Conservation (phyloP, 2,113 vertebrate genomes). For the Notothenia rossii region DNA sequence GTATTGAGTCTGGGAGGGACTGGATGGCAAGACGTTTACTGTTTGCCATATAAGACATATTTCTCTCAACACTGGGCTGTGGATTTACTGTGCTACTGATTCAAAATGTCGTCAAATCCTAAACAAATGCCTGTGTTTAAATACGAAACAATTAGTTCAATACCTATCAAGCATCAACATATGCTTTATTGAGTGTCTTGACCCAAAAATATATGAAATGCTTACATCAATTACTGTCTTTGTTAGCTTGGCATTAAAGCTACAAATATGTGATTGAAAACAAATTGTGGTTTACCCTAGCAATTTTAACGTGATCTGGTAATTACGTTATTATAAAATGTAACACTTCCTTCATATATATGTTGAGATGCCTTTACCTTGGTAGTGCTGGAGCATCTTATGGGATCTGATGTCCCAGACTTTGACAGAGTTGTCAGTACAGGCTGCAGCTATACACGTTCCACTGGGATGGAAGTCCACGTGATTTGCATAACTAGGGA, state of each 20-base stretch:
- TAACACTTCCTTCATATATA: not conserved
- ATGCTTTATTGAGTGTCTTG: not conserved
- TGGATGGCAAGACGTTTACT: not conserved
- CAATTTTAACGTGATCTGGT: not conserved
- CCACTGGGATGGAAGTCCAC: slow-evolving; percentile 96
- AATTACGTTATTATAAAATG: not conserved
- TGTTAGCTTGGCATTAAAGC: not conserved
- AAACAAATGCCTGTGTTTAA: not conserved
- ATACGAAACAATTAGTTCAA: not conserved
- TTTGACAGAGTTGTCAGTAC: slow-evolving; percentile 94
- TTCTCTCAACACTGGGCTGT: not conserved
- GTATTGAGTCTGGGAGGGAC: not conserved
- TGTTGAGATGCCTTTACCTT: slow-evolving; percentile 81
- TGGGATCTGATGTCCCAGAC: slow-evolving; percentile 95
- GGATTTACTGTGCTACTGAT: not conserved
- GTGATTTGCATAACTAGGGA: slow-evolving; percentile 88
- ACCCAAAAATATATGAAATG: not conserved
- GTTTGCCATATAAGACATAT: not conserved
- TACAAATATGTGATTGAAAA: not conserved
- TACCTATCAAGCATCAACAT: not conserved
- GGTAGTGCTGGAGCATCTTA: slow-evolving; percentile 95
- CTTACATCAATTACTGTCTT: not conserved
- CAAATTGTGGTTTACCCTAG: not conserved
- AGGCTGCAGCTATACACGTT: slow-evolving; percentile 90
- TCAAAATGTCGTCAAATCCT: not conserved